Conservation (phyloP, 2,113 vertebrate species). For the Macquaria ambigua region DNA sequence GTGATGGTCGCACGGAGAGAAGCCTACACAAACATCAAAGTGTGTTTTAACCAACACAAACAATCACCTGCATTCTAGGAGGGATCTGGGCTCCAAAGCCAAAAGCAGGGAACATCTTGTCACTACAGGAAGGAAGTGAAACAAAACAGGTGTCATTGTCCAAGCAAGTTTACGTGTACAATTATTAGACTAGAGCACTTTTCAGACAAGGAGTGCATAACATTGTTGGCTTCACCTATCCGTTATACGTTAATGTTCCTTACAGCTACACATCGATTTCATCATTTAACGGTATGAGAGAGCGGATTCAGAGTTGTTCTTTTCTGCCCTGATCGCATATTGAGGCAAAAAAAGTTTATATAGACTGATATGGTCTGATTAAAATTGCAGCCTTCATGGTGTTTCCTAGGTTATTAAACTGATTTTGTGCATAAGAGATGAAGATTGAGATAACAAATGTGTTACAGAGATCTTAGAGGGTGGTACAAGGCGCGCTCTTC, state of each 20-base stretch:
- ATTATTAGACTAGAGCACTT: neutral
- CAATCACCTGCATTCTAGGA: slow-evolving; percentile 91
- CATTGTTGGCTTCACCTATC: too few species aligned
- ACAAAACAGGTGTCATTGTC: neutral
- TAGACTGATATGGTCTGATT: neutral
- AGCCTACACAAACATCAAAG: neutral
- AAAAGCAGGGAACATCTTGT: slow-evolving; percentile 98
- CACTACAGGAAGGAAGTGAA: slow-evolving; percentile 81
- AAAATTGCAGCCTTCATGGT: neutral
- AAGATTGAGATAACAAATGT: neutral
- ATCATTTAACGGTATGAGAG: neutral
- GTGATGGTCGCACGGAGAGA: neutral
- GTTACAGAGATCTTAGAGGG: neutral
- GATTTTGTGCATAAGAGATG: neutral
- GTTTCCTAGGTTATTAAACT: neutral
- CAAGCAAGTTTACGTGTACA: neutral
- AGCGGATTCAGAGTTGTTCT: neutral
- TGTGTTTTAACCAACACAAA: neutral
- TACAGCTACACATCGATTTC: neutral
- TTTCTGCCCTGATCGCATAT: neutral
- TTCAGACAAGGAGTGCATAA: neutral
- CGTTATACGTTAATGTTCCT: neutral
- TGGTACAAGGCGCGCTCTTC: neutral
- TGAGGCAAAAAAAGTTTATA: neutral
- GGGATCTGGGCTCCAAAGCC: slow-evolving; percentile 97